Base-by-base conservation (phyloP, 2,113 vertebrate genomes). In the Okapia johnstoni region DNA sequence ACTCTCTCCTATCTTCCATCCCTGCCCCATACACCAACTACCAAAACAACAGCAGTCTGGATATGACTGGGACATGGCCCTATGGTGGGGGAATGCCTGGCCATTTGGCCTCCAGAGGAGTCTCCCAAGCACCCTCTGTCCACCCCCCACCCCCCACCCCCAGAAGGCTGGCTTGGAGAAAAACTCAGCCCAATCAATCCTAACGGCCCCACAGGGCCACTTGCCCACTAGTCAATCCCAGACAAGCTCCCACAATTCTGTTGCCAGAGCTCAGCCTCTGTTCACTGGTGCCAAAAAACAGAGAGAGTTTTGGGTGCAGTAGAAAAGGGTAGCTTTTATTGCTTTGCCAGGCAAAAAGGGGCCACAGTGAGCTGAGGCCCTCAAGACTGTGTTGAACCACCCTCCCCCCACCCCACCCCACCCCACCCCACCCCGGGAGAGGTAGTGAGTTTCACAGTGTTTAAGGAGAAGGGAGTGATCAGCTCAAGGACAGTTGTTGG, bases 121-220 rank as follows among this genome's bases (percentile, higher is more conserved):
- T 26, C 73, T 48, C 14, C 73, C 73, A 77, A 77, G 14, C 73
- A 28, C n/a, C 26, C 11, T 43, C 40, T 70, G 66, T 70, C 36
- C 3, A 2, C 8, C 17, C 33, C 15, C 19, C 2, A 21, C 12
- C 52, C 30, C 30, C 26, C 0, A 0, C 21, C 14, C 12, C 6
- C 40, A 28, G 26, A 26, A 77, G 25, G 43, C 73, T 77, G 73
- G 73, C 43, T 48, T 46, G 76, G 76, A 77, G 76, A 48, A 77
- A 48, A 77, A 48, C 25, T 9, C 73, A 28, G 76, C 15, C 76
- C 14, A 48, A 9, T 77, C 43, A 77, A 48, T 26, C 25, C 43
- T 46, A 48, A 26, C 6, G 28, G 14, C 43, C 43, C 43, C 76
- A 46, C 13, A 43, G 43, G 43, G 43, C 26, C 76, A 28, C 43